Evolutionary conservation across 2,888 invertebrate species (phyloP).

Genomic region (Drosophila paranaensis): DNA sequence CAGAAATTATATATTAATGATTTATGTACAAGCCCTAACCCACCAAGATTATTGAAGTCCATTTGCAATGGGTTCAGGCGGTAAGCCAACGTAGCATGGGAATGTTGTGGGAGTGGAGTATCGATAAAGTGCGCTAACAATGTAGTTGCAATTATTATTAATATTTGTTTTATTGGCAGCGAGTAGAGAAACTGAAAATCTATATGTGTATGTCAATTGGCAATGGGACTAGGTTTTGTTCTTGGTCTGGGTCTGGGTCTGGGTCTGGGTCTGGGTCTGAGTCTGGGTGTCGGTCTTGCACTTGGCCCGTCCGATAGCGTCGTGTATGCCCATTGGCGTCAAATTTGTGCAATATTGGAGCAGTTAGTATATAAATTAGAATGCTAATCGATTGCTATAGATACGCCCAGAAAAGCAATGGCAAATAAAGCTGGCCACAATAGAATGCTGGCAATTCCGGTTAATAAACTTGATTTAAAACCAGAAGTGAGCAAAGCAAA

Average conservation of each 20-base stretch:
- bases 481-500: slow-evolving; percentile 67
- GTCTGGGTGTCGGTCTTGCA: slow-evolving; percentile 46
- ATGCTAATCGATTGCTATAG: slow-evolving; percentile 76
- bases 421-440: slow-evolving; percentile 39
- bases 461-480: slow-evolving; percentile 81
- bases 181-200: neutral
- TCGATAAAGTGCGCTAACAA: slow-evolving; percentile 22
- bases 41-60: neutral
- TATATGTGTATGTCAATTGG: slow-evolving; percentile 40
- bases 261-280: slow-evolving; percentile 50
- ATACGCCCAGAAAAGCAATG: slow-evolving; percentile 69
- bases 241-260: slow-evolving; percentile 14
- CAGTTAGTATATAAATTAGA: slow-evolving; percentile 78
- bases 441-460: slow-evolving; percentile 68
- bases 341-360: slow-evolving; percentile 53
- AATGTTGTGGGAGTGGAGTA: slow-evolving; percentile 31
- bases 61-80: neutral
- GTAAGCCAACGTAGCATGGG: neutral
- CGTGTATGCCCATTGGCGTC: slow-evolving; percentile 74
- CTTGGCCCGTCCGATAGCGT: slow-evolving; percentile 43
- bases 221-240: slow-evolving; percentile 16
- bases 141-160: slow-evolving; percentile 7
- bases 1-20: no score
- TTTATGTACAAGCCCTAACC: neutral
- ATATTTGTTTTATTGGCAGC: slow-evolving; percentile 15